Evolutionary conservation across 2,797 vertebrate genomes (phyloP), one percentile per base, ranked within the genome.

Genomic region (Microctenopoma stevenorrisi): DNA sequence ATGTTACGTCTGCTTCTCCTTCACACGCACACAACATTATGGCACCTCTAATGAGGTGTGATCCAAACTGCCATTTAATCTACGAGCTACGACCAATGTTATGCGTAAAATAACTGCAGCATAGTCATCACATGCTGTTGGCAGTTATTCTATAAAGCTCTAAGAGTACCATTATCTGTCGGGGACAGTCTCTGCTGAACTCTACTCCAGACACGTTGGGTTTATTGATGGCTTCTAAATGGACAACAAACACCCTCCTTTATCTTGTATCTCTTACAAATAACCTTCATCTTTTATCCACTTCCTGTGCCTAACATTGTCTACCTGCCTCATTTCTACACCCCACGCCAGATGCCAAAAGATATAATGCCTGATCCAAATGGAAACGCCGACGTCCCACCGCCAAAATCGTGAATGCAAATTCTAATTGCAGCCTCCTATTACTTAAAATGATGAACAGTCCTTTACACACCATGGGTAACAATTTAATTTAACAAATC

Each of bases 141-240:
- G 18, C 46, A 47, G 57, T 8, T 62, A 52, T 68, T 66, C 63
- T 71, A 16, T 50, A 30, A 55, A 52, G 51, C 53, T 44, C 64
- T 48, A 33, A 63, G 43, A 51, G 33, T 30, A 26, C 44, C 57
- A 49, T 28, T 54, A 11, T 68, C 43, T 64, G 51, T 57, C 46
- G 9, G 44, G 69, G 49, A 83, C 76, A 42, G 64, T 0, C 28
- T 73, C 68, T 84, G 10, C 68, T 46, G 54, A 57, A 16, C 71
- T 55, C 55, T 55, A 28, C 73, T 37, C 38, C 18, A 28, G 51
- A 53, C 26, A 68, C 13, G 22, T 26, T 16, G n/a, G 26, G 30
- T 25, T 18, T 33, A 62, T 67, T 66, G 74, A 76, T 49, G 43
- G 54, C 42, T 55, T 50, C 63, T 61, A 66, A 56, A 53, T 18